These are phyloP conservation scores for Anthopleura sola DNA, from an alignment of 64 coral and sea anemone species.

Conservation along the genomic window DNA sequence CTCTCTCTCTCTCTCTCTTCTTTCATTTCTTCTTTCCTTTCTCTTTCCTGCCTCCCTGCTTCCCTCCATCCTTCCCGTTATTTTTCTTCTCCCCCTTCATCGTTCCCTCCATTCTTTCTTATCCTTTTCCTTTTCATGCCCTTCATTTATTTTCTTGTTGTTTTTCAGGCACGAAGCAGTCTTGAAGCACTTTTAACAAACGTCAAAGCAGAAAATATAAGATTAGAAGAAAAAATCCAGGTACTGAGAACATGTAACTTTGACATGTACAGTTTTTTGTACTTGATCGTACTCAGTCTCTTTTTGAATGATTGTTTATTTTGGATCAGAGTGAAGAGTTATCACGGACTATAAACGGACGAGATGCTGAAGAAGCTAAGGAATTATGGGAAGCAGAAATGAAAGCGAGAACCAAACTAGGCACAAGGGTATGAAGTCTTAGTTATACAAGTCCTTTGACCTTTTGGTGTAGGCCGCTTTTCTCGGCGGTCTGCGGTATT, in stretches of 20 bases:
- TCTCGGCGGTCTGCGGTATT: background rate
- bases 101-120: background rate
- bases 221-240: constrained; percentile 83
- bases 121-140: background rate
- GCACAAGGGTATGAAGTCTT: constrained; percentile 60
- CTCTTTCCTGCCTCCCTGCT: background rate
- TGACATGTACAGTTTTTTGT: too few species aligned
- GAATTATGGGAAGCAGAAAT: constrained; percentile 98
- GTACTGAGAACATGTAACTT: constrained; percentile 20
- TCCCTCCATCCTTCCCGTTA: too few species aligned
- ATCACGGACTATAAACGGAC: constrained; percentile 57
- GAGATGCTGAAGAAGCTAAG: constrained; percentile 89
- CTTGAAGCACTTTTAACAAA: constrained; percentile 79
- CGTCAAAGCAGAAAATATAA: constrained; percentile 86
- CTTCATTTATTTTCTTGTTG: background rate
- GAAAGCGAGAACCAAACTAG: constrained; percentile 78
- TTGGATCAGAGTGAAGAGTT: constrained; percentile 23
- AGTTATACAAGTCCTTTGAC: too few species aligned
- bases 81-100: too few species aligned
- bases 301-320: background rate
- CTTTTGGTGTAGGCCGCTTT: background rate
- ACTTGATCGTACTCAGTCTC: background rate
- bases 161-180: constrained; percentile 64
- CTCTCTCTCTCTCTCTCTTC: too few species aligned
- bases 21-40: background rate